Evolutionary conservation across 2,888 invertebrate genomes (phyloP).

Genomic region (Heliconius ismenius): DNA sequence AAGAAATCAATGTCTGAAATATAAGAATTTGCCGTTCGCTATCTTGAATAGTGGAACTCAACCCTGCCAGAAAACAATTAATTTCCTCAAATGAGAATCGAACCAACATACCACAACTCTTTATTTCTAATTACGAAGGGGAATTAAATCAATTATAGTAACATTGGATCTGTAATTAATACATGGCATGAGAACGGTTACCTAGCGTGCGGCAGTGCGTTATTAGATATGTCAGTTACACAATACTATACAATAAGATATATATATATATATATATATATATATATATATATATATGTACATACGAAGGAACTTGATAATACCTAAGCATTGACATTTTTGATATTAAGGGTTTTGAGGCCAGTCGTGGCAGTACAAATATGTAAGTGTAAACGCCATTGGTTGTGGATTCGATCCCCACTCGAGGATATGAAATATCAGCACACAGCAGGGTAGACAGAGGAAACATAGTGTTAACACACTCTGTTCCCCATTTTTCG

Average conservation of each 20-base stretch:
- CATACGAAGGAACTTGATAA: neutral
- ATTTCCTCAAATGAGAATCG: neutral
- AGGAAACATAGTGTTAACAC: too few species aligned
- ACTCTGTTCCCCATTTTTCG: too few species aligned
- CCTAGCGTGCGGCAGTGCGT: neutral
- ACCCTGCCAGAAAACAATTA: neutral
- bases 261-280: neutral
- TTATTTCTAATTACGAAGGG: neutral
- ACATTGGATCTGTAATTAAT: conserved; percentile 15
- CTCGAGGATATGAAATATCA: too few species aligned
- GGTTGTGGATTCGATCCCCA: too few species aligned
- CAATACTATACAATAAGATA: neutral
- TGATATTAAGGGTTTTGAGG: neutral
- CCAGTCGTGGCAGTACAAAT: too few species aligned
- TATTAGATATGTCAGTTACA: conserved; percentile 5
- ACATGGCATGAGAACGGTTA: conserved; percentile 2
- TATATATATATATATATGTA: too few species aligned
- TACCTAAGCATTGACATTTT: neutral
- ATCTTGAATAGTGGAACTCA: too few species aligned
- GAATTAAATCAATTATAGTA: conserved; percentile 3
- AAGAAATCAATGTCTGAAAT: too few species aligned
- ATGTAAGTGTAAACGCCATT: too few species aligned
- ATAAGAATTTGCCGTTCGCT: too few species aligned
- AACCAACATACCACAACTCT: neutral
- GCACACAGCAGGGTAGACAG: too few species aligned